Evolutionary conservation across 1,140 invertebrate species (phyloP).

Genomic region (Pseudomyrmex flavicornis): DNA sequence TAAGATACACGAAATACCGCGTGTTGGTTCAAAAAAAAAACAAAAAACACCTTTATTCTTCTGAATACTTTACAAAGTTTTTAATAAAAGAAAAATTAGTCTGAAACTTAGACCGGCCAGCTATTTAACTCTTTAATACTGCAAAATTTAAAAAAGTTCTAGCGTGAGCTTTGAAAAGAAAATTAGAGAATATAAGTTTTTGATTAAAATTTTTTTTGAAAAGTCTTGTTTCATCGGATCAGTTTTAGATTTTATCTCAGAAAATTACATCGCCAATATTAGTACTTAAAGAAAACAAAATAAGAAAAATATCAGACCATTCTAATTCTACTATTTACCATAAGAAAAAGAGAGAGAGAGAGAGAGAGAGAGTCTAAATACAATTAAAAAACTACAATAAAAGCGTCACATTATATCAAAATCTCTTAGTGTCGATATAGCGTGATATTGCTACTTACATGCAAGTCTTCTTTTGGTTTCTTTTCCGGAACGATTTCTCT

Average conservation of each 20-base stretch:
- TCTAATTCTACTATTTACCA: not conserved
- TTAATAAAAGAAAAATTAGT: not conserved
- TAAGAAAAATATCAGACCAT: too few species aligned
- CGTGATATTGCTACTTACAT: conserved; percentile 36
- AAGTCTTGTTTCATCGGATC: too few species aligned
- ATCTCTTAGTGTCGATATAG: conserved; percentile 8
- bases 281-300: too few species aligned
- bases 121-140: conserved; percentile 22
- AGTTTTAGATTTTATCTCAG: too few species aligned
- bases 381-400: not conserved
- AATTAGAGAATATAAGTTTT: not conserved
- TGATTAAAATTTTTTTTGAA: too few species aligned
- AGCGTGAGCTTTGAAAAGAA: not conserved
- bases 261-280: too few species aligned
- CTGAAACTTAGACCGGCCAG: conserved; percentile 7
- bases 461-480: conserved; percentile 24
- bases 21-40: not conserved
- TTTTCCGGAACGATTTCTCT: conserved; percentile 13
- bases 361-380: too few species aligned
- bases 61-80: conserved; percentile 15
- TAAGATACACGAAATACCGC: not conserved
- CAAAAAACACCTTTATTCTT: not conserved
- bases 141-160: conserved; percentile 43
- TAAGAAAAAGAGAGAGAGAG: not conserved
- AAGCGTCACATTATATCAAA: not conserved